Base-by-base conservation (phyloP, 2,113 vertebrate genomes). In the Sebastes schlegelii region DNA sequence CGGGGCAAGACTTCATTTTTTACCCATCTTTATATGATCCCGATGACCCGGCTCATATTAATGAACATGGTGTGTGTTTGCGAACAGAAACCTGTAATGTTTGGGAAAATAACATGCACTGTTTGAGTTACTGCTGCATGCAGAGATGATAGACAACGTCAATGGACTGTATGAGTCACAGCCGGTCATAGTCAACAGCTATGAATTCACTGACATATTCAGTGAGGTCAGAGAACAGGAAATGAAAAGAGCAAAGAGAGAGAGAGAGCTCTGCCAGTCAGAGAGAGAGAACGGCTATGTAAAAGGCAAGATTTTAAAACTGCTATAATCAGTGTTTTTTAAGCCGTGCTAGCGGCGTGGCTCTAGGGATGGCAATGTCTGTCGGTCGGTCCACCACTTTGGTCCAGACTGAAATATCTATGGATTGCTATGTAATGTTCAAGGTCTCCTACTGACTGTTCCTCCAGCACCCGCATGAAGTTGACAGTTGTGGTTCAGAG, bases 121-220 rank as follows among this genome's bases (percentile, higher is more conserved):
- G 68, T 79, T 79, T 88, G 79, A 88, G 70, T 85, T 87, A 77
- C 74, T 79, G 74, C 77, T 72, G 84, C 57, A 13, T 75, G 84
- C 74, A 75, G 75, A 86, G 84, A 90, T 88, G 90, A 91, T 49
- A 61, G 90, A 92, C 89, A 80, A 80, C 85, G 79, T 82, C 80
- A 93, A 86, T 92, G 89, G 85, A 75, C 74, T 85, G 84, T 82
- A 63, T 74, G 88, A 90, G 64, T 70, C 57, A 58, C 54, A 62
- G 87, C 51, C 64, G 3, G 74, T 90, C 77, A 89, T 58, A 77
- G 85, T 70, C 87, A 87, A 86, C 74, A 69, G 74, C 74, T 54
- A 73, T 83, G 74, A 75, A 85, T 75, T 85, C 60, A 85, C 43
- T 91, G 90, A 91, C 80, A 85, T 87, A 93, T 90, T 88, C 69